These are phyloP conservation scores for Anguilla rostrata DNA, from an alignment of 2,113 vertebrate species.

Conservation along the genomic window DNA sequence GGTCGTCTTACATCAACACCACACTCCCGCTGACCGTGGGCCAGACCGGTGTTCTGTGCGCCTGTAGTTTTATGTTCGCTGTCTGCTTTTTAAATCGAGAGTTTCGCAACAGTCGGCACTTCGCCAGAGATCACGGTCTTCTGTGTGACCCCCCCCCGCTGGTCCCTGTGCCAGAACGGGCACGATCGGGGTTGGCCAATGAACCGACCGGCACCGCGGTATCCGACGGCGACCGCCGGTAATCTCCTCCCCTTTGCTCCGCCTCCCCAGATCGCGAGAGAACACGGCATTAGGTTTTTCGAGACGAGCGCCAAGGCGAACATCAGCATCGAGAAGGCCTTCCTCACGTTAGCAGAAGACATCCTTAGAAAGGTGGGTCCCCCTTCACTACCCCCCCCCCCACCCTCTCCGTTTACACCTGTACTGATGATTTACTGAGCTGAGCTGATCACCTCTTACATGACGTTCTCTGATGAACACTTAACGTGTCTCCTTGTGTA, in stretches of 20 bases:
- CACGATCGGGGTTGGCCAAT: too few species aligned
- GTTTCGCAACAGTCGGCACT: too few species aligned
- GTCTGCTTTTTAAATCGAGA: too few species aligned
- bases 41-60: too few species aligned
- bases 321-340: slow-evolving; percentile 99
- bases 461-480: not conserved
- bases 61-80: too few species aligned
- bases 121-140: too few species aligned
- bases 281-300: slow-evolving; percentile 98
- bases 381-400: too few species aligned
- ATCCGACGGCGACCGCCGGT: too few species aligned
- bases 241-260: not conserved
- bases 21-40: too few species aligned
- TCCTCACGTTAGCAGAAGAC: slow-evolving; percentile 99
- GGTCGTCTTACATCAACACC: not conserved
- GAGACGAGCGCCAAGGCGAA: slow-evolving; percentile 99
- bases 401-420: not conserved
- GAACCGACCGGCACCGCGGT: too few species aligned
- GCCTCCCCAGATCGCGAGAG: slow-evolving; percentile 84
- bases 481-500: too few species aligned
- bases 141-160: not conserved
- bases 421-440: not conserved
- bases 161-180: too few species aligned
- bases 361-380: slow-evolving; percentile 93
- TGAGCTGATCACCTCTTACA: not conserved